phyloP scores from a whole-genome alignment of 2,888 invertebrate genomes.

The Emesis russula region DNA sequence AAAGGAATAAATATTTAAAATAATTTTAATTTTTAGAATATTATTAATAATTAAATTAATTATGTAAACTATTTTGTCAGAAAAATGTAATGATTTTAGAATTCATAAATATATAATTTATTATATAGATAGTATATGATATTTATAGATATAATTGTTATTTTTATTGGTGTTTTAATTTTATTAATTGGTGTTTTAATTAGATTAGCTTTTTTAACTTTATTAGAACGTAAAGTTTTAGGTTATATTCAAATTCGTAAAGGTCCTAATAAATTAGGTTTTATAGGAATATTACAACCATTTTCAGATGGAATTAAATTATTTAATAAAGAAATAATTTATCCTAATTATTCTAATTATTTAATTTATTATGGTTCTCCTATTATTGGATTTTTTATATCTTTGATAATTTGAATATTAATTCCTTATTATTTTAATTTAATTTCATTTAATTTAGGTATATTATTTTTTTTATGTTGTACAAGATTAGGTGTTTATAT shows the following conservation, averaged over 20 bases:
- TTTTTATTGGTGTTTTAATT: conserved; percentile 94
- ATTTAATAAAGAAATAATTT: conserved; percentile 97
- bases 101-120: conserved; percentile 96
- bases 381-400: conserved; percentile 96
- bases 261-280: conserved; percentile 93
- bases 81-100: conserved; percentile 97
- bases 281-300: conserved; percentile 92
- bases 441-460: conserved; percentile 95
- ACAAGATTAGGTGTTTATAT: conserved; percentile 97
- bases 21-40: conserved; percentile 93
- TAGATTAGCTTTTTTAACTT: conserved; percentile 97
- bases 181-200: conserved; percentile 96
- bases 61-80: conserved; percentile 96
- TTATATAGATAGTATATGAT: conserved; percentile 91
- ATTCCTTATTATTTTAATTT: conserved; percentile 96
- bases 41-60: conserved; percentile 89
- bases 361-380: conserved; percentile 96
- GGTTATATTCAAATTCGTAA: conserved; percentile 97
- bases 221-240: conserved; percentile 97
- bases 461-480: conserved; percentile 97
- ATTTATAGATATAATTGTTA: conserved; percentile 92
- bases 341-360: conserved; percentile 96
- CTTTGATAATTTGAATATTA: conserved; percentile 96
- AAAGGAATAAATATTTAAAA: conserved; percentile 97
- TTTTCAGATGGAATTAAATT: conserved; percentile 97